These are phyloP conservation scores for Sclerodermus sp. DNA, from an alignment of 2,888 invertebrate genomes.

Conservation along the genomic window DNA sequence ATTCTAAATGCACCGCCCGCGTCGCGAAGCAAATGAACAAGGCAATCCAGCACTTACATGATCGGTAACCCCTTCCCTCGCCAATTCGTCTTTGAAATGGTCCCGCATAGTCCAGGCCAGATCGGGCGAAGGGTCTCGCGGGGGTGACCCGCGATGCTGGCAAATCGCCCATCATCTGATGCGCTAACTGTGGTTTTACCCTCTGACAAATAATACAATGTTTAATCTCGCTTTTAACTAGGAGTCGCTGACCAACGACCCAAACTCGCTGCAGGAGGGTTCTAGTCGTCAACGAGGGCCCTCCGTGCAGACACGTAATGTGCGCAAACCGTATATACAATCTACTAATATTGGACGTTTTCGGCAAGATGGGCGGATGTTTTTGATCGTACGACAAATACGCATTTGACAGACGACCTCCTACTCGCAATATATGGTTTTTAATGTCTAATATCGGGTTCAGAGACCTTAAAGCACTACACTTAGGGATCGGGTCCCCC, in stretches of 20 bases:
- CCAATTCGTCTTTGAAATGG: too few relatives aligned
- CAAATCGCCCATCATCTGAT: conserved; percentile 34
- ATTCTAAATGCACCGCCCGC: conserved; percentile 33
- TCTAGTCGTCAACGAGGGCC: conserved; percentile 21
- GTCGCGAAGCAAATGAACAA: conserved; percentile 13
- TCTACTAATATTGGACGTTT: conserved; percentile 25
- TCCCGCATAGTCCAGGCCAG: conserved; percentile 22
- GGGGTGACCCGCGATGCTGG: conserved; percentile 28
- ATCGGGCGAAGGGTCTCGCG: conserved; percentile 25
- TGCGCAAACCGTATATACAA: conserved; percentile 24
- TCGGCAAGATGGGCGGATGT: conserved; percentile 25
- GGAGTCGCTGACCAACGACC: conserved; percentile 5
- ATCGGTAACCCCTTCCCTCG: background rate
- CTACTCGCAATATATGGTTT: conserved; percentile 21
- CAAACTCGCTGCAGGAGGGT: conserved; percentile 7
- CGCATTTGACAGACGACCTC: conserved; percentile 25
- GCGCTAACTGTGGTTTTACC: conserved; percentile 5
- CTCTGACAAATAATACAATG: conserved; percentile 19
- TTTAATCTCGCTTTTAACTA: conserved; percentile 5
- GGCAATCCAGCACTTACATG: background rate
- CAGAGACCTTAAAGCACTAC: conserved; percentile 13
- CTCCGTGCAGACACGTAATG: conserved; percentile 21
- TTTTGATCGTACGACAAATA: conserved; percentile 13
- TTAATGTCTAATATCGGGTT: conserved; percentile 27
- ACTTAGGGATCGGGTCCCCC: too few relatives aligned